A percentile compares a stretch with the other conserved stretches of the same genome.
Conservation (phyloP, 1,140 invertebrate genomes). For the Cyrtorhinus lividipennis region DNA sequence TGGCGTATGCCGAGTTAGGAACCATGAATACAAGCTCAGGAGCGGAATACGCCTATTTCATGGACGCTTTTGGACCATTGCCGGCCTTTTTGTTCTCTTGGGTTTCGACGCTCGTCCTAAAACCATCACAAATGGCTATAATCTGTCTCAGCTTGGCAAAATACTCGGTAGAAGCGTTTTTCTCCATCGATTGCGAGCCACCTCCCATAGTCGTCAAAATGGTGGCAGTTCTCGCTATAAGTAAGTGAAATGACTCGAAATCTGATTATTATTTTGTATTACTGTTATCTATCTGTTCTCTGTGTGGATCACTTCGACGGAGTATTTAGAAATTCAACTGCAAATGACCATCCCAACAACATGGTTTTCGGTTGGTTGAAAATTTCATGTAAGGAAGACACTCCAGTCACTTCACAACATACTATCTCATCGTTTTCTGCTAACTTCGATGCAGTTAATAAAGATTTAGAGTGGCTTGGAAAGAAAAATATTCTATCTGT, state of each 20-base stretch:
- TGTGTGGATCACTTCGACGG: too few species aligned
- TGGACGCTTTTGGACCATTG: conserved; percentile 75
- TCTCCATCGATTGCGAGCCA: conserved; percentile 58
- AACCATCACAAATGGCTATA: conserved; percentile 86
- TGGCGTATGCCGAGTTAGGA: conserved; percentile 83
- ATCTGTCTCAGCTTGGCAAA: conserved; percentile 87
- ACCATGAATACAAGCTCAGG: conserved; percentile 88
- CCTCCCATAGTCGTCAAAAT: conserved; percentile 60
- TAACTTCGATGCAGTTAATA: too few species aligned
- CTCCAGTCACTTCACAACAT: too few species aligned
- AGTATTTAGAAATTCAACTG: too few species aligned
- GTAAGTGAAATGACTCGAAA: conserved; percentile 33
- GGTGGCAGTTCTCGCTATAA: conserved; percentile 62
- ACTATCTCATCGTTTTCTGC: too few species aligned
- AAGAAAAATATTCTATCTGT: too few species aligned
- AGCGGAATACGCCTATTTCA: conserved; percentile 83
- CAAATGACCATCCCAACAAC: too few species aligned
- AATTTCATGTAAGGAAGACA: too few species aligned
- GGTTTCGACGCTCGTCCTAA: conserved; percentile 79
- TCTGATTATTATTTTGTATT: conserved; percentile 7
- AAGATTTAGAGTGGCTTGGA: too few species aligned
- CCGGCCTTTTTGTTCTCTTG: conserved; percentile 84
- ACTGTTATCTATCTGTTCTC: too few species aligned
- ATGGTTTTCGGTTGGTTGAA: too few species aligned
- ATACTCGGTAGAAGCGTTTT: conserved; percentile 85